A percentile compares a stretch with the other conserved stretches of the same genome.
Evolutionary conservation across 2,888 invertebrate species (phyloP).

Genomic region (Neelides folsomi): DNA sequence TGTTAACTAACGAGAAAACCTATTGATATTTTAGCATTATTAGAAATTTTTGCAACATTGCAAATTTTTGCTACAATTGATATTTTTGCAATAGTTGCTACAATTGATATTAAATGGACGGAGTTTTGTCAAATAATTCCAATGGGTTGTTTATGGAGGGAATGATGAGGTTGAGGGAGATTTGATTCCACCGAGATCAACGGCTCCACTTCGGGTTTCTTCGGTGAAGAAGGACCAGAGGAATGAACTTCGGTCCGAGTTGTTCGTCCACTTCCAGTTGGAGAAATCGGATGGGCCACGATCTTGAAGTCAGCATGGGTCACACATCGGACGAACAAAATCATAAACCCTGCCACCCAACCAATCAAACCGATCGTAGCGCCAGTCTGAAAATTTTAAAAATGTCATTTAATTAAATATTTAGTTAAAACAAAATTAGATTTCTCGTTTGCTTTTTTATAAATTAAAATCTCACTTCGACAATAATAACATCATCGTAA

Average conservation of each 20-base stretch:
- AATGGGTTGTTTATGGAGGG: no score
- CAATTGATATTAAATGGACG: no score
- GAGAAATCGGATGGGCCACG: conserved; percentile 1
- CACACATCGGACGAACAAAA: conserved; percentile 25
- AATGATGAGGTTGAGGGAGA: not conserved
- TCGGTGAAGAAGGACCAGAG: conserved; percentile 7
- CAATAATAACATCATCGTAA: conserved; percentile 30
- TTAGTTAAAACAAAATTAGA: no score
- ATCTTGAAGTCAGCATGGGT: conserved; percentile 29
- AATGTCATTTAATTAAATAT: not conserved
- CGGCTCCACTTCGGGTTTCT: conserved; percentile 14
- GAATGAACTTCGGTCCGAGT: conserved; percentile 7
- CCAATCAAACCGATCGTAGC: conserved; percentile 26
- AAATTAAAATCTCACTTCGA: conserved; percentile 16
- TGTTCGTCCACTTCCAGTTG: not conserved
- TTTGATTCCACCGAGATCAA: conserved; percentile 3
- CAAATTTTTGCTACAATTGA: no score
- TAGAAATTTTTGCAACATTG: no score
- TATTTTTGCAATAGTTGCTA: no score
- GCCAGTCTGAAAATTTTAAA: conserved; percentile 20
- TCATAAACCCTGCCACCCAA: conserved; percentile 26
- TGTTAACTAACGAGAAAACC: no score
- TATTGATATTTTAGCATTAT: no score
- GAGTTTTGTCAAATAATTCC: no score
- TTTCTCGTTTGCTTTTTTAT: no score